phyloP scores from a whole-genome alignment of 1,140 invertebrate species.

The Listronotus oregonensis region DNA sequence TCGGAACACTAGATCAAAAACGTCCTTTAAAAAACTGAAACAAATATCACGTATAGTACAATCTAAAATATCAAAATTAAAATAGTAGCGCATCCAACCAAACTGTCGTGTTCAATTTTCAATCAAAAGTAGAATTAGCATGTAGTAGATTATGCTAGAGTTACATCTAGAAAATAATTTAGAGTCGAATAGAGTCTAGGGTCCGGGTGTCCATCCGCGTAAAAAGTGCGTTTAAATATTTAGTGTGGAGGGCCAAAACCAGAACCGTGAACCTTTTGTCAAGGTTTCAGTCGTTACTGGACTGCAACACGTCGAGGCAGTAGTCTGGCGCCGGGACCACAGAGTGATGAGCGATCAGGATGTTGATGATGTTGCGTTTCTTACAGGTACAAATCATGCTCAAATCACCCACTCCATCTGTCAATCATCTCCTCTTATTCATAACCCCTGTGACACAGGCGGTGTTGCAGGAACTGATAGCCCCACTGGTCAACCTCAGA shows the following conservation, averaged over 20 bases:
- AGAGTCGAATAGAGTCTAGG: slow-evolving; percentile 1
- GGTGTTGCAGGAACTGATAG: slow-evolving; percentile 67
- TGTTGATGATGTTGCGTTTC: slow-evolving; percentile 89
- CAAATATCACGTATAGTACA: slow-evolving; percentile 42
- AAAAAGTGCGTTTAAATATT: slow-evolving; percentile 28
- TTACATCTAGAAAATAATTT: background rate
- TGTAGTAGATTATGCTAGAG: slow-evolving; percentile 17
- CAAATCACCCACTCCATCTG: slow-evolving; percentile 52
- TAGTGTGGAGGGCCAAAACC: slow-evolving; percentile 50
- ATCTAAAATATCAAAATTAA: slow-evolving; percentile 37
- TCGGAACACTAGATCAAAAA: slow-evolving; percentile 28
- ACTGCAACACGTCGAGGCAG: slow-evolving; percentile 53
- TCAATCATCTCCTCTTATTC: slow-evolving; percentile 49
- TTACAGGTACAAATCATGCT: slow-evolving; percentile 72
- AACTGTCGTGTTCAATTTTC: slow-evolving; percentile 24
- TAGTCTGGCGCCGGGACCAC: slow-evolving; percentile 55
- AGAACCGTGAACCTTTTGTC: slow-evolving; percentile 52
- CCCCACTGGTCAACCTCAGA: slow-evolving; percentile 65
- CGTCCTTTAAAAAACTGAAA: slow-evolving; percentile 17
- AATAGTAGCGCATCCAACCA: slow-evolving; percentile 27
- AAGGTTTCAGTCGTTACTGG: slow-evolving; percentile 56
- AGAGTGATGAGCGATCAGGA: slow-evolving; percentile 81
- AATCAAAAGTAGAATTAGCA: slow-evolving; percentile 24
- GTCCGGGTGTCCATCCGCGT: slow-evolving; percentile 3
- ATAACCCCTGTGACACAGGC: slow-evolving; percentile 54